Base-by-base conservation (phyloP, 1,140 invertebrate genomes). In the Eriocheir sinensis region DNA sequence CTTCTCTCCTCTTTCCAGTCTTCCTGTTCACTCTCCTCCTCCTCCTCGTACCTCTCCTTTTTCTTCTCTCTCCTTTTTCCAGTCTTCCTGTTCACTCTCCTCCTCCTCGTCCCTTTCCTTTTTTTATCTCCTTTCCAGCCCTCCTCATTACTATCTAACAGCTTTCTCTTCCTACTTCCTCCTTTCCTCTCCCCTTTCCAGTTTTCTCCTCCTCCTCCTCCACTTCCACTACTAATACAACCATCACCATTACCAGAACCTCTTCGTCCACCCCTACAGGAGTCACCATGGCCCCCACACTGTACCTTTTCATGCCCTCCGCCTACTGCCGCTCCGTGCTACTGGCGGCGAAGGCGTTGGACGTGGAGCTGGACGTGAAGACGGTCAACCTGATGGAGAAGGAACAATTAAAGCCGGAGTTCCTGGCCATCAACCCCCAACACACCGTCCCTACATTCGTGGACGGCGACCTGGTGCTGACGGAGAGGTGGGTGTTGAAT, bases 221-320 rank as follows among this genome's bases (percentile, higher is more conserved):
- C n/a, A n/a, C n/a, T n/a, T n/a, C n/a, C n/a, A 53, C 8, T 53
- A 72, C 60, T 72, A 72, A 21, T n/a, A 72, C 60, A 21, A 72
- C 60, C n/a, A 17, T 21, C n/a, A 72, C 48, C 21, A n/a, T 21
- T 72, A n/a, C 60, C n/a, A 72, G 21, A 21, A 72, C 60, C 1
- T n/a, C 21, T 48, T 21, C 27, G 27, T 72, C 27, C 27, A n/a
- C n/a, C 48, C 48, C 48, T 53, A 17, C 60, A 72, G 60, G 0
- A 72, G 32, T 86, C 91, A n/a, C 79, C 34, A 97, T 97, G 97
- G 96, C 97, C 60, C 97, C 98, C 93, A 97, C 97, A 95, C 97
- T 98, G 93, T 98, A 98, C 97, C 98, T 98, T 96, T 96, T 98
- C 93, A 97, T 97, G 44, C 97, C 97, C 95, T 98, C 98, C 95